Evolutionary conservation across 1,140 invertebrate species (phyloP).

Genomic region (Drosophila fuyamai): DNA sequence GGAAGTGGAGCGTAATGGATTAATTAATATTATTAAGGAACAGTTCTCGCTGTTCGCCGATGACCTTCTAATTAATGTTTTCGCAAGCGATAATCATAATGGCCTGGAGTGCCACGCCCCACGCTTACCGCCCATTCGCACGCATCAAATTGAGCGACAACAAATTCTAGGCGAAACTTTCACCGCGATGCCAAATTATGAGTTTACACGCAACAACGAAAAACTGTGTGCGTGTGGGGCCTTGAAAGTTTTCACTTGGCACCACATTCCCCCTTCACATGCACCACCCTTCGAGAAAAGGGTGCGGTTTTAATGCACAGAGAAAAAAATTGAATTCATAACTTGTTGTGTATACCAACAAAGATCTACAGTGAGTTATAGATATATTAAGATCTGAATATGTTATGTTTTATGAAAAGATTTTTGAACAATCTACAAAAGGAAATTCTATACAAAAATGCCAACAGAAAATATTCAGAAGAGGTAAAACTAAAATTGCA

Average conservation of each 20-base stretch:
- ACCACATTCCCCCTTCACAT: slow-evolving; percentile 15
- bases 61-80: slow-evolving; percentile 68
- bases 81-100: slow-evolving; percentile 46
- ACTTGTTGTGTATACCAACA: too few relatives aligned
- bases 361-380: too few relatives aligned
- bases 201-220: slow-evolving; percentile 61
- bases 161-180: slow-evolving; percentile 58
- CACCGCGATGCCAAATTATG: slow-evolving; percentile 58
- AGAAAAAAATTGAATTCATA: background rate
- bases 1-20: slow-evolving; percentile 49
- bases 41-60: slow-evolving; percentile 41
- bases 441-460: too few relatives aligned
- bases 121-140: slow-evolving; percentile 23
- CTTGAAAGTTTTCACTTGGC: slow-evolving; percentile 54
- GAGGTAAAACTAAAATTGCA: too few relatives aligned
- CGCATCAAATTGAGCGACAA: slow-evolving; percentile 71
- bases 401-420: too few relatives aligned
- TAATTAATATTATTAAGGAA: slow-evolving; percentile 75
- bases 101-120: slow-evolving; percentile 32
- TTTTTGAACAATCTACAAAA: too few relatives aligned
- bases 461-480: too few relatives aligned
- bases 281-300: slow-evolving; percentile 14
- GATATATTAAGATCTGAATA: too few relatives aligned
- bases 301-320: slow-evolving; percentile 35
- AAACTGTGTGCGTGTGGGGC: slow-evolving; percentile 23